phyloP scores from a whole-genome alignment of 2,113 vertebrate genomes.

The Brachirus orientalis region DNA sequence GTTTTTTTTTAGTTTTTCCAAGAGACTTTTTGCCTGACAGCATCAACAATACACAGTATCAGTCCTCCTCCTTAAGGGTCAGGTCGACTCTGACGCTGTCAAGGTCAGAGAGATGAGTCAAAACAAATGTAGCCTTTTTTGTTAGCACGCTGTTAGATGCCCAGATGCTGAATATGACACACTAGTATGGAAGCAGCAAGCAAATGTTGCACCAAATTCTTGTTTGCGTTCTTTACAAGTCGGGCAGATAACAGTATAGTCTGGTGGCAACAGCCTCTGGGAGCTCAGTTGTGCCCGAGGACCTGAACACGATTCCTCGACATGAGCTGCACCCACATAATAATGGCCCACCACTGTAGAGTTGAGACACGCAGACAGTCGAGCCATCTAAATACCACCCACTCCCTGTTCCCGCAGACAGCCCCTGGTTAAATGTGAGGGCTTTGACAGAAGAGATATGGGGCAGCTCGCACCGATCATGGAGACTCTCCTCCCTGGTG shows the following conservation, averaged over 20 bases:
- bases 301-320: not conserved
- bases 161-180: not conserved
- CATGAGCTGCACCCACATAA: not conserved
- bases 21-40: too few species aligned
- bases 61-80: too few species aligned
- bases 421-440: slow-evolving; percentile 25
- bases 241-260: not conserved
- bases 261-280: not conserved
- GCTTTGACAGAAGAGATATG: slow-evolving; percentile 25
- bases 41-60: too few species aligned
- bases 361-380: not conserved
- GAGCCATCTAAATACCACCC: not conserved
- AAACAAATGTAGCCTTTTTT: not conserved
- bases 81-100: too few species aligned
- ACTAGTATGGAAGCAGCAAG: not conserved
- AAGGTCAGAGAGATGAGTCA: not conserved
- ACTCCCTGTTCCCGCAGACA: slow-evolving; percentile 5
- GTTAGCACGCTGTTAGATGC: not conserved
- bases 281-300: not conserved
- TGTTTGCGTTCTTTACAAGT: not conserved
- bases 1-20: too few species aligned
- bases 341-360: not conserved
- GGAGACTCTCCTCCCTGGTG: slow-evolving; percentile 40
- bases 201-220: not conserved
- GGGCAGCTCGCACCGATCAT: slow-evolving; percentile 20